phyloP scores from a whole-genome alignment of 2,797 vertebrate genomes.

The Phataginus tetradactyla region DNA sequence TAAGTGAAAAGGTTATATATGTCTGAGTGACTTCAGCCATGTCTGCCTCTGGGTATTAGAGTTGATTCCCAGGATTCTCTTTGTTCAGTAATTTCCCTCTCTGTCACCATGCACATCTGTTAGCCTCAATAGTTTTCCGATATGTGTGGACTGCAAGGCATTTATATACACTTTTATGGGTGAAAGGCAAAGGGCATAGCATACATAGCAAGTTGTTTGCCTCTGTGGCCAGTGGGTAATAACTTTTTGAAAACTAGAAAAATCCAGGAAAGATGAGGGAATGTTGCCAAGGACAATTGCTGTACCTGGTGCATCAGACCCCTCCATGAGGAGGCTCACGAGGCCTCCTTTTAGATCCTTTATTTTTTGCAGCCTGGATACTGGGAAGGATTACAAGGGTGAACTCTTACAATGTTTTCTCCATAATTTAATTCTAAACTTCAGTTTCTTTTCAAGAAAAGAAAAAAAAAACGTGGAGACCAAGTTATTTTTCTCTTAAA shows the following conservation, averaged over 20 bases:
- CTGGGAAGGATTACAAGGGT: not conserved
- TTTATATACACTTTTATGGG: not conserved
- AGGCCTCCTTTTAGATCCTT: not conserved
- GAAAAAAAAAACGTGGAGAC: conserved; percentile 5
- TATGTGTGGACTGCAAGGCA: not conserved
- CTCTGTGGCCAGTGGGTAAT: not conserved
- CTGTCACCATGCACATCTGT: not conserved
- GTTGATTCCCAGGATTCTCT: not conserved
- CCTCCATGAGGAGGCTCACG: not conserved
- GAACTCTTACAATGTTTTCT: conserved; percentile 27
- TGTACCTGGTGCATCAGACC: not conserved
- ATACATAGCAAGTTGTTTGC: not conserved
- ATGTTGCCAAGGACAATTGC: not conserved
- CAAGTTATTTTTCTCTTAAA: conserved; percentile 62
- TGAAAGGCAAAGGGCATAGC: not conserved
- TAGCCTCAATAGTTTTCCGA: not conserved
- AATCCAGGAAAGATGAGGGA: not conserved
- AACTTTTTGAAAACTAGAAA: not conserved
- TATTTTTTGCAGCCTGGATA: not conserved
- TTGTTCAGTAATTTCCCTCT: not conserved
- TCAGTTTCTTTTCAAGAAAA: conserved; percentile 31
- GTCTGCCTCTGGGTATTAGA: not conserved
- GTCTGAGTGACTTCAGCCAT: not conserved
- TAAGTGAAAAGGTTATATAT: not conserved
- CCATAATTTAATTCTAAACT: conserved; percentile 21